Evolutionary conservation across 2,113 vertebrate genomes (phyloP), one percentile per base, ranked within the genome.

Genomic region (Gadus chalcogrammus): DNA sequence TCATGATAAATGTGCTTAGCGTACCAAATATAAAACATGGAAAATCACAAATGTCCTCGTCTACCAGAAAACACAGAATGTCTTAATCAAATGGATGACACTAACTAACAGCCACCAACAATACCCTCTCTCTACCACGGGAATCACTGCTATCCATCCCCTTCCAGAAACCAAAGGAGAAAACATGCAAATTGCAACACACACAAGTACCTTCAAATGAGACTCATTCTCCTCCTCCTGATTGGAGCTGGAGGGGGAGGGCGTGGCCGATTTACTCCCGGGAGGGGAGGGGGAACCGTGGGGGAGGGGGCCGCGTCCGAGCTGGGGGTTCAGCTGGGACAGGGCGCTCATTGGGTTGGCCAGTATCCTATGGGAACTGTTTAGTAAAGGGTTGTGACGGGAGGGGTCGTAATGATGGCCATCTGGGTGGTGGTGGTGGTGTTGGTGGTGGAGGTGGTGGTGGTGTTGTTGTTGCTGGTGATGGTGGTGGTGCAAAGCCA

Each of bases 171-270:
- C 72, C 71, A 65, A 52, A 70, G 16, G 67, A 80, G 79, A 58
- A 12, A 62, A 67, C 31, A 35, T 35, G 31, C 6, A 35, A 35
- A 35, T 35, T 35, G 31, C 31, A 35, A n/a, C 15, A 8, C 55
- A 75, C 82, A 62, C 78, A 76, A 87, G 1, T 95, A 99, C 97
- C 96, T 99, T 98, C 53, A 87, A 93, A 85, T 98, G 96, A 56
- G 93, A 94, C 88, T 99, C 97, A 1, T 92, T 94, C 84, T 99
- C 97, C 91, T 99, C 97, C 92, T 99, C 97, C 93, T 99, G 97
- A 77, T 95, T 95, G 74, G 97, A 99, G 73, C 97, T 98, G 78
- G 97, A 98, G 89, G 97, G 97, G 75, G 97, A 99, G 60, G 97
- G 97, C 15, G 97, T 99, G 35, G 97, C 97, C 28, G 97, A 98